phyloP scores from a whole-genome alignment of 2,113 vertebrate genomes.

The Chauna torquata region DNA sequence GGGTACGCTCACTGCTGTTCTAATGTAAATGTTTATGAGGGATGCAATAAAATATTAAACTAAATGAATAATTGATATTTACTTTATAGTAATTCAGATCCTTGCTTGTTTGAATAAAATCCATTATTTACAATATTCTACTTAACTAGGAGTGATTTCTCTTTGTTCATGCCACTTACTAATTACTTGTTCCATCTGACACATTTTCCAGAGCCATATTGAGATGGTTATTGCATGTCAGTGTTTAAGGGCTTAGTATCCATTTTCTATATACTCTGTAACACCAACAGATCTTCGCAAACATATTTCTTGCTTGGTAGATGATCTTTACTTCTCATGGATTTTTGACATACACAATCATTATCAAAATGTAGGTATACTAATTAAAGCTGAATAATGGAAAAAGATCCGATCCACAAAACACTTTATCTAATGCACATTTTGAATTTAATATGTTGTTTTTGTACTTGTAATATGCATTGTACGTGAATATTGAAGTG shows the following conservation, averaged over 20 bases:
- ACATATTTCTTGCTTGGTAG: conserved; percentile 26
- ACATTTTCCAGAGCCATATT: conserved; percentile 65
- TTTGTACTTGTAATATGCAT: neutral
- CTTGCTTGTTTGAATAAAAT: conserved; percentile 80
- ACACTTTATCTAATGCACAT: neutral
- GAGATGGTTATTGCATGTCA: conserved; percentile 58
- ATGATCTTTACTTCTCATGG: conserved; percentile 35
- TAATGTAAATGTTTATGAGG: conserved; percentile 77
- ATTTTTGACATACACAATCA: conserved; percentile 30
- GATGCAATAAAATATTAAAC: conserved; percentile 80
- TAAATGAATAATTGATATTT: conserved; percentile 79
- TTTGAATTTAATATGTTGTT: neutral
- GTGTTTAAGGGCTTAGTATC: conserved; percentile 58
- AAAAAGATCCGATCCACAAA: neutral
- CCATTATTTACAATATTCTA: conserved; percentile 79
- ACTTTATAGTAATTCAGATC: conserved; percentile 75
- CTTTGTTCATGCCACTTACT: conserved; percentile 73
- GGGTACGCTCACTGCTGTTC: conserved; percentile 51
- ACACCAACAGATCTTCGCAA: conserved; percentile 29
- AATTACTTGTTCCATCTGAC: conserved; percentile 76
- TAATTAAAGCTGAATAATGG: conserved; percentile 24
- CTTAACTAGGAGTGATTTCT: conserved; percentile 77
- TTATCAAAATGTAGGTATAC: conserved; percentile 31
- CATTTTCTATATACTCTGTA: conserved; percentile 54
- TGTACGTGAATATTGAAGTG: neutral